A percentile compares a stretch with the other conserved stretches of the same genome.
Conservation (phyloP, 2,888 invertebrate species). For the Callimorpha dominula region DNA sequence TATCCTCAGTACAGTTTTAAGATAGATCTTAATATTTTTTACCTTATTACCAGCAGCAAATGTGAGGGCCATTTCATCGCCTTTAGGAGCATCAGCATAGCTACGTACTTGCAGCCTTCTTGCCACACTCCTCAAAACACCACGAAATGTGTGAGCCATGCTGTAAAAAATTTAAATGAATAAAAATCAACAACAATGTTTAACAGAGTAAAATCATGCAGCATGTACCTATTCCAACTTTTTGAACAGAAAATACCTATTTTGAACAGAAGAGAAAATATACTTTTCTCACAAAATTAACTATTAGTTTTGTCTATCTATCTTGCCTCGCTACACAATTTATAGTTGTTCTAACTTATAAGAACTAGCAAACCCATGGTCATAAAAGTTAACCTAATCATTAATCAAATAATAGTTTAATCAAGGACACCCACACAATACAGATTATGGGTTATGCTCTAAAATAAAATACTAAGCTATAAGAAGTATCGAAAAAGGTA, state of each 20-base stretch:
- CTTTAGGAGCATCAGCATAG: slow-evolving; percentile 88
- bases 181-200: neutral
- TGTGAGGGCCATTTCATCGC: slow-evolving; percentile 93
- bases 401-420: neutral
- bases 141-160: slow-evolving; percentile 87
- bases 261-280: neutral
- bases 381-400: slow-evolving; percentile 1
- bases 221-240: neutral
- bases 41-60: slow-evolving; percentile 97
- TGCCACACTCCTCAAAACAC: slow-evolving; percentile 74
- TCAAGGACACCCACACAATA: neutral
- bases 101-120: slow-evolving; percentile 86
- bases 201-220: neutral
- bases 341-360: neutral
- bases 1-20: neutral
- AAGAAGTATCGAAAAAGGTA: neutral
- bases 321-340: neutral
- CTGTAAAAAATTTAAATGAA: slow-evolving; percentile 52
- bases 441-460: neutral
- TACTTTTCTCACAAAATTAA: neutral
- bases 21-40: slow-evolving; percentile 26
- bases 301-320: too few relatives aligned
- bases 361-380: neutral
- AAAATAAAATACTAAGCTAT: neutral
- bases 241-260: neutral